Evolutionary conservation across 37 sponge, comb jelly and placozoan genomes (phyloP), one percentile per base, ranked within the genome.

Genomic region (Diacarnus erythraeanus): DNA sequence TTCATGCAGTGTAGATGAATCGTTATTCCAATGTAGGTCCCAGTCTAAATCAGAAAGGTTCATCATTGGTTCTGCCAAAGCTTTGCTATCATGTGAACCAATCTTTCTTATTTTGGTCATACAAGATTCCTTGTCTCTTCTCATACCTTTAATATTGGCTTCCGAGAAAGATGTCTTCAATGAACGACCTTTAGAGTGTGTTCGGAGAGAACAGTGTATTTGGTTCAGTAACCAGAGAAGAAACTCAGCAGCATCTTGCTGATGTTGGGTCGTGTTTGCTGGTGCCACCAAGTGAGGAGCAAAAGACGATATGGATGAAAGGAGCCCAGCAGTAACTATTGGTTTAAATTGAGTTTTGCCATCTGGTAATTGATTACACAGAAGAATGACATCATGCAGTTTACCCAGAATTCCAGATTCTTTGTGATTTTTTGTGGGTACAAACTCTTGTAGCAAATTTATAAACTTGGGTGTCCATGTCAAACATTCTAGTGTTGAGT

Each of bases 221-320:
- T 54, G 35, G 26, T 90, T 77, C 18, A 90, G 66, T 17, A 90
- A 31, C 85, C 80, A 90, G 0, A 90, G 35, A 9, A 90, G 71
- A 59, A 84, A 90, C 59, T 90, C 90, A 0, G 81, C 85, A 0
- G 82, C 81, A 70, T 90, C 90, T 69, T 90, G 90, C 42, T 90
- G 90, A 1, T 77, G 59, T 63, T 90, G 90, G 33, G 34, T 5
- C 25, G 38, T 31, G 1, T 36, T 58, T 37, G 31, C 47, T 20
- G 44, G 2, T 15, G 71, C 43, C 20, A 87, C 81, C 21, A 87
- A 71, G 39, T 87, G 76, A 8, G 80, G 81, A 22, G 76, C 81
- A 6, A 80, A 1, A 0, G 5, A 20, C 9, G 87, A 80, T 39
- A 87, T 29, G 30, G 81, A 51, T 10, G 1, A 5, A 42, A 87